These are phyloP conservation scores for Calephelis virginiensis DNA, from an alignment of 1,140 invertebrate species.

Conservation along the genomic window DNA sequence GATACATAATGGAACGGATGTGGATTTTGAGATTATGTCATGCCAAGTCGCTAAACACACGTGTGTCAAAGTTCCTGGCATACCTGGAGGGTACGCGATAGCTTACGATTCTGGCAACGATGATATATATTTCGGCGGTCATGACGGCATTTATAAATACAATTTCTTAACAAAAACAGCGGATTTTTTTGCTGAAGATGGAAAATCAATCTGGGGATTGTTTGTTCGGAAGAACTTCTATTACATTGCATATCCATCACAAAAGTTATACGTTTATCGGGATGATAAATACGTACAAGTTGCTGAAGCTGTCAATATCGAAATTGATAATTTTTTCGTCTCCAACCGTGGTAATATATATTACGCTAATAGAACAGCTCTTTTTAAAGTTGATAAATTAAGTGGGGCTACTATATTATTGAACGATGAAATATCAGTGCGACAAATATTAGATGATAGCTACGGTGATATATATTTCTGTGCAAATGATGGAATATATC, in stretches of 20 bases:
- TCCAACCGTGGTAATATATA: conserved; percentile 53
- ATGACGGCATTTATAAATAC: conserved; percentile 65
- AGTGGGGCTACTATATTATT: conserved; percentile 38
- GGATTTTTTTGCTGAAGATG: conserved; percentile 57
- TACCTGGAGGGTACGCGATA: conserved; percentile 58
- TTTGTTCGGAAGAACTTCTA: conserved; percentile 60
- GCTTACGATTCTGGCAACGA: conserved; percentile 58
- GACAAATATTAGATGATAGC: conserved; percentile 58
- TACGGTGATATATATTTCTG: conserved; percentile 62
- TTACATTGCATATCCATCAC: conserved; percentile 62
- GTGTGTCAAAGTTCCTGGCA: conserved; percentile 35
- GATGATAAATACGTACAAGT: conserved; percentile 55
- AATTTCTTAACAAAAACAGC: conserved; percentile 54
- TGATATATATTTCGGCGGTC: conserved; percentile 61
- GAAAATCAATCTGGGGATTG: conserved; percentile 60
- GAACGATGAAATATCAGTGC: conserved; percentile 41
- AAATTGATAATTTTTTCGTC: conserved; percentile 58
- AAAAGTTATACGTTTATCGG: conserved; percentile 54
- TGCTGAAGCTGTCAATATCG: conserved; percentile 49
- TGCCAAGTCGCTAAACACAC: conserved; percentile 43
- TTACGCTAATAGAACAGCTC: conserved; percentile 57
- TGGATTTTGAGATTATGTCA: conserved; percentile 53
- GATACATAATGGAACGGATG: conserved; percentile 38
- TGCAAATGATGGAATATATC: conserved; percentile 48
- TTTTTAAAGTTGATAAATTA: conserved; percentile 52